These are phyloP conservation scores for Silurus lanzhouensis DNA, from an alignment of 2,797 vertebrate genomes.

Conservation along the genomic window DNA sequence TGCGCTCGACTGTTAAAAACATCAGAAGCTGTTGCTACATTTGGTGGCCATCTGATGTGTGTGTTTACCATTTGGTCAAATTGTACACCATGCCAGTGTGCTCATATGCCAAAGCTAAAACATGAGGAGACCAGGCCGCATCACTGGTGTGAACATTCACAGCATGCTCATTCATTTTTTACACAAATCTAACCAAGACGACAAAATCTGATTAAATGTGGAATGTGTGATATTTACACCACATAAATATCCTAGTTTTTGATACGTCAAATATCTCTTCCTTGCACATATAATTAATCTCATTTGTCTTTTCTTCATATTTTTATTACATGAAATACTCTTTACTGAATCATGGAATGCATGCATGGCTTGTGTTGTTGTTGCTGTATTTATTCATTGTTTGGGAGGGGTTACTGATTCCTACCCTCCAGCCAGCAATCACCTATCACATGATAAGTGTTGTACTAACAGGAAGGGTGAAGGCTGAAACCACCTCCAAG, in stretches of 20 bases:
- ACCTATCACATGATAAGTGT: neutral
- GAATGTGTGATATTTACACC: neutral
- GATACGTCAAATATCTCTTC: neutral
- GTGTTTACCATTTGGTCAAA: conserved; percentile 5
- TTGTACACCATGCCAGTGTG: neutral
- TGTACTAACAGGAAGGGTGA: neutral
- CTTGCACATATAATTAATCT: neutral
- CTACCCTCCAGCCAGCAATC: neutral
- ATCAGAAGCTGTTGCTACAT: neutral
- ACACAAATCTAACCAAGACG: neutral
- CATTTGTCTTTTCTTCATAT: neutral
- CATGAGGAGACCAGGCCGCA: neutral
- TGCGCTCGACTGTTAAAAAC: neutral
- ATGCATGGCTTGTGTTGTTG: too few relatives aligned
- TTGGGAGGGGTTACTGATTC: too few relatives aligned
- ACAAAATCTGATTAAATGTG: neutral
- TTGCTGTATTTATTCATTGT: too few relatives aligned
- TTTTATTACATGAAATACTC: neutral
- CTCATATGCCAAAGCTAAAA: conserved; percentile 10
- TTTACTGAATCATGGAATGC: neutral
- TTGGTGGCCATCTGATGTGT: conserved; percentile 18
- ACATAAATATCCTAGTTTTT: neutral
- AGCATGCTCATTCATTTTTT: neutral
- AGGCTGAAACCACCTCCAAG: neutral
- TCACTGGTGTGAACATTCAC: neutral